These are phyloP conservation scores for Butastur rufipennis DNA, from an alignment of 2,113 vertebrate genomes.

Conservation along the genomic window DNA sequence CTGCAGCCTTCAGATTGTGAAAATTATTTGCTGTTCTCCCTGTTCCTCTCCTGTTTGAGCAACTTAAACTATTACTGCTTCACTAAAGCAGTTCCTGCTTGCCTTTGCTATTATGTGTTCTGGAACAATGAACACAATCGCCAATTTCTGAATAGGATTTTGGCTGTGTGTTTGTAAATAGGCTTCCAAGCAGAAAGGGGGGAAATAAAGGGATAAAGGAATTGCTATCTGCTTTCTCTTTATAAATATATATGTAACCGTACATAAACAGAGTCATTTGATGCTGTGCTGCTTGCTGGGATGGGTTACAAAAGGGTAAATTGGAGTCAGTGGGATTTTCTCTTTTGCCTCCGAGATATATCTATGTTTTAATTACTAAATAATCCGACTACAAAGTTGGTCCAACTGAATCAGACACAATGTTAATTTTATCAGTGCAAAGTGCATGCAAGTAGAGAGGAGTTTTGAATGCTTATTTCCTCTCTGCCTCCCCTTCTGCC, in stretches of 20 bases:
- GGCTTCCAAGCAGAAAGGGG: neutral
- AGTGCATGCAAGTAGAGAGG: neutral
- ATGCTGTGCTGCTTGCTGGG: neutral
- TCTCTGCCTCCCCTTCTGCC: neutral
- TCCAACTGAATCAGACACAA: neutral
- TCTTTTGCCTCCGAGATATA: neutral
- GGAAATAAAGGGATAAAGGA: neutral
- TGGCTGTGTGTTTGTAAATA: slow-evolving; percentile 1
- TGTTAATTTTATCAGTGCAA: neutral
- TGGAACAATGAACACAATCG: slow-evolving; percentile 49
- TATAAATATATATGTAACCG: neutral
- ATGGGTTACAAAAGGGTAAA: neutral
- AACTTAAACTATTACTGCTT: neutral
- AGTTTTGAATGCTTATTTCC: neutral
- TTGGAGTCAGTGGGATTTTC: neutral
- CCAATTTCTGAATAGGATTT: neutral
- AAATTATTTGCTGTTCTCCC: neutral
- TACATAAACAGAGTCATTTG: neutral
- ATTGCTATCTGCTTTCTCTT: neutral
- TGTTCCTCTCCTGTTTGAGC: neutral
- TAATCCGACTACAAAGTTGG: neutral
- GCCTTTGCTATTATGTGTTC: slow-evolving; percentile 6
- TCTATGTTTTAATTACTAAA: neutral
- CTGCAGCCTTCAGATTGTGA: neutral
- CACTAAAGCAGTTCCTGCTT: neutral